Conservation (phyloP, 2,113 vertebrate genomes). For the Zeus faber region DNA sequence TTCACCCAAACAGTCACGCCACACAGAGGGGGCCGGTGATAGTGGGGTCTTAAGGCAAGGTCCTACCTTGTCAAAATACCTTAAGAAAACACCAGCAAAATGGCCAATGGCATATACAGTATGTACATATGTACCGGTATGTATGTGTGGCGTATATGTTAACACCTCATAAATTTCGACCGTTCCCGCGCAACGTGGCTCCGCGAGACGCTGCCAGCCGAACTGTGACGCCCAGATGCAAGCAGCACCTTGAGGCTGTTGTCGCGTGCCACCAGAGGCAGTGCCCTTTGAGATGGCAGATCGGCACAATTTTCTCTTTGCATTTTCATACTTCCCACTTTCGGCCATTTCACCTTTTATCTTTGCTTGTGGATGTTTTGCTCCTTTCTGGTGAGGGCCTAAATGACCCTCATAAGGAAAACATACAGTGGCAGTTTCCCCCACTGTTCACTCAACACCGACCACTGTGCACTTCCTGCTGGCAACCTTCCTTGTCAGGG, state of each 20-base stretch:
- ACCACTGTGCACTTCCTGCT: conserved; percentile 34
- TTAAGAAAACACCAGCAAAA: background rate
- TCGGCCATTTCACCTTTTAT: no score
- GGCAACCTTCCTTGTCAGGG: conserved; percentile 22
- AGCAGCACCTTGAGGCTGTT: conserved; percentile 21
- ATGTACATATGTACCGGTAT: no score
- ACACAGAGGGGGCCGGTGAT: conserved; percentile 12
- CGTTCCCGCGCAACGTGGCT: conserved; percentile 25
- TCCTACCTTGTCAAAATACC: conserved; percentile 4
- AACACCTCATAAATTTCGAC: conserved; percentile 26
- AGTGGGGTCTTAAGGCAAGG: background rate
- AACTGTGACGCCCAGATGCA: conserved; percentile 12
- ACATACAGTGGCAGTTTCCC: no score
- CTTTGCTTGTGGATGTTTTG: no score
- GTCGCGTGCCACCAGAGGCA: no score
- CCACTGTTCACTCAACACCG: no score
- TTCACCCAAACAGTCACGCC: conserved; percentile 20
- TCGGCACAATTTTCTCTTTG: background rate
- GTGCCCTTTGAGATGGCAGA: no score
- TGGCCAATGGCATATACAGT: conserved; percentile 11
- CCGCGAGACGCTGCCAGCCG: background rate
- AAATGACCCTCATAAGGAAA: no score
- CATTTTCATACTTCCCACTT: conserved; percentile 1
- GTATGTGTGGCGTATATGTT: conserved; percentile 2
- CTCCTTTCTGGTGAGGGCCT: no score